Evolutionary conservation across 2,797 vertebrate species (phyloP), one percentile per base, ranked within the genome.

Genomic region (Eutrigla gurnardus): DNA sequence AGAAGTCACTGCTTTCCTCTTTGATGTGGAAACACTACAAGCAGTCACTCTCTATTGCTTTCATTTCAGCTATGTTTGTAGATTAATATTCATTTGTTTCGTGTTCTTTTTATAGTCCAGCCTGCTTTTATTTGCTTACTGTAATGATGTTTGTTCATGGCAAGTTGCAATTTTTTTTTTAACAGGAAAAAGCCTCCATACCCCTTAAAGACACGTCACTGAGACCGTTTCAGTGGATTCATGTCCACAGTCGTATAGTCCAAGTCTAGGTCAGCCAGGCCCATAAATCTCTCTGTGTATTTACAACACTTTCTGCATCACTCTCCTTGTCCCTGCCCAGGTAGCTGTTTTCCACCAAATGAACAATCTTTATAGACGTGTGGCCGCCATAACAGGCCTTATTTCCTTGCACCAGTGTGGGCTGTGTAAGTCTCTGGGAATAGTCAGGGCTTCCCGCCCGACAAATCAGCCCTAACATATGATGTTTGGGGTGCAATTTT

Each of bases 401-500:
- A 96, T 97, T 97, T 97, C 95, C 95, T 25, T 95, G 95, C 88
- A 87, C 95, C 89, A 87, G 93, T 91, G 91, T 92, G 93, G 94
- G 94, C 94, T 93, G 93, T 96, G 96, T 96, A 96, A 96, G 96
- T 97, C 97, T 96, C 93, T 88, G 90, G 89, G 95, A 96, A 96
- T 96, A 97, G 96, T 98, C 96, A 96, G 94, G 25, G 92, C 93
- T 94, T 96, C 95, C 94, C 92, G 93, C 96, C 96, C 96, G 93
- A 97, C 97, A 98, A 97, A 98, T 97, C 96, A 96, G 96, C 94
- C 95, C 94, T 98, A 98, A 98, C 96, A 91, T 97, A 97, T 97
- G 96, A 97, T 97, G 96, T 97, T 97, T 95, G 95, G 94, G 90
- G 94, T 94, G 96, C 96, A 96, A 97, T 97, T 98, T 98, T 96